Conservation (phyloP, 2,113 vertebrate genomes). For the Chlorodrepanis virens region DNA sequence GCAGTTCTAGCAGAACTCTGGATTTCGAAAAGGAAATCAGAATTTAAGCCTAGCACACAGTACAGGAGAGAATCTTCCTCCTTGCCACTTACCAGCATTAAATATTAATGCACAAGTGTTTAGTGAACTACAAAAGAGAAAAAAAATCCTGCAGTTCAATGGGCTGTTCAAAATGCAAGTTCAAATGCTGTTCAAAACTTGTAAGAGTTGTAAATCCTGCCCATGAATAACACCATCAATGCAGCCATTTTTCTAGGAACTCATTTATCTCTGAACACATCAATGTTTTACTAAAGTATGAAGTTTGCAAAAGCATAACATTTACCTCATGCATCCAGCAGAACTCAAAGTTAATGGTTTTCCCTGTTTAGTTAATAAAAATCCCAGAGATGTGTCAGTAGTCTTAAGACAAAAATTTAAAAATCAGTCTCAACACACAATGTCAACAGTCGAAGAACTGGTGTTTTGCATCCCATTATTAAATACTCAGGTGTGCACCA, state of each 20-base stretch:
- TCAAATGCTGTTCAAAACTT: background rate
- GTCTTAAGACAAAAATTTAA: background rate
- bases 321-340: background rate
- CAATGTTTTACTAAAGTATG: background rate
- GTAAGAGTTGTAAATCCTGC: background rate
- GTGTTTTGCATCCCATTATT: background rate
- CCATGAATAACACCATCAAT: background rate
- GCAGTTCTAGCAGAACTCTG: background rate
- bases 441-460: background rate
- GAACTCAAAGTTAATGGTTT: background rate
- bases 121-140: background rate
- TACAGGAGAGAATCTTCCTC: background rate
- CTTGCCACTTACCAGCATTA: background rate
- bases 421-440: background rate
- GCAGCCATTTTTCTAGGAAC: background rate
- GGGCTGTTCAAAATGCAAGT: background rate
- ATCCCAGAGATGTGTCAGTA: background rate
- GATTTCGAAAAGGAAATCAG: background rate
- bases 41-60: background rate
- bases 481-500: background rate
- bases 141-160: background rate
- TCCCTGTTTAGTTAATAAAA: background rate
- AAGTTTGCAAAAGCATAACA: background rate
- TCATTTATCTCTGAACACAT: background rate
- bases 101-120: background rate